phyloP scores from a whole-genome alignment of 2,113 vertebrate genomes.

The Psilopogon haemacephalus region DNA sequence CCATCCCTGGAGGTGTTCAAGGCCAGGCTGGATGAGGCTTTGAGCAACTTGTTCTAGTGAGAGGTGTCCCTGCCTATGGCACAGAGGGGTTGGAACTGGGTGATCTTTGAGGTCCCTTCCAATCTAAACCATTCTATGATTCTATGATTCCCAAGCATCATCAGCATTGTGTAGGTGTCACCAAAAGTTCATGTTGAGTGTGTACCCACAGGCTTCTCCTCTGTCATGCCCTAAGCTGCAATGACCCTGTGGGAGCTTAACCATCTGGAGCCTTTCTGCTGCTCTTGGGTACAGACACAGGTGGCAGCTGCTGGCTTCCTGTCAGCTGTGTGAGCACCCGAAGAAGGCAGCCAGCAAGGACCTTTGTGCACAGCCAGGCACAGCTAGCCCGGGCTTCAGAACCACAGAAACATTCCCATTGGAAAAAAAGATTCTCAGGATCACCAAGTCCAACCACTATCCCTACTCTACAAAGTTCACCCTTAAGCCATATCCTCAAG shows the following conservation, averaged over 20 bases:
- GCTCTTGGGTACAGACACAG: not conserved
- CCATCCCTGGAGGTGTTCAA: too few relatives aligned
- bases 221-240: rapidly evolving
- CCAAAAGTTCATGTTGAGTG: not conserved
- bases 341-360: not conserved
- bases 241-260: not conserved
- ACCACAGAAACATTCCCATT: too few relatives aligned
- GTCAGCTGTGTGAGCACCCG: not conserved
- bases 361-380: rapidly evolving
- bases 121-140: too few relatives aligned
- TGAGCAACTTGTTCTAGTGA: too few relatives aligned
- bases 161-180: not conserved
- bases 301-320: not conserved
- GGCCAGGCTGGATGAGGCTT: too few relatives aligned
- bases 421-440: too few relatives aligned
- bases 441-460: too few relatives aligned
- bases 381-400: rapidly evolving
- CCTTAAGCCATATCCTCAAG: too few relatives aligned
- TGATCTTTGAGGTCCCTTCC: too few relatives aligned
- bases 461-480: too few relatives aligned
- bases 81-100: too few relatives aligned
- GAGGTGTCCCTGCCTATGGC: too few relatives aligned
- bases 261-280: not conserved
- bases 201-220: rapidly evolving
- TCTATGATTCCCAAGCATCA: not conserved